Base-by-base conservation (phyloP, 1,140 invertebrate genomes). In the Macrotrachela quadricornifera region DNA sequence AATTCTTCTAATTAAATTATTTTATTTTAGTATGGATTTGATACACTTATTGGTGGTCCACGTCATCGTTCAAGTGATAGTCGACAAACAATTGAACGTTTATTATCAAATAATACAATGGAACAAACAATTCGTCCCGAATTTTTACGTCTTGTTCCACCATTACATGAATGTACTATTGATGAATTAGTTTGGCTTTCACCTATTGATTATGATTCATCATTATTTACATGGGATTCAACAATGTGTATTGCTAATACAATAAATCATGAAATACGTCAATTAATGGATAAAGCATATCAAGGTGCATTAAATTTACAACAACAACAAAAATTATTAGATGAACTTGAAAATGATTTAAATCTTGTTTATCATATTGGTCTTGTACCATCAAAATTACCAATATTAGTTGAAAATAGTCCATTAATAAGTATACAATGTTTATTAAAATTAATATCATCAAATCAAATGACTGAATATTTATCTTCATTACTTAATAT, bases 361-460 rank as follows among this genome's bases (percentile, higher is more conserved):
- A 81, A 84, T 67, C 67, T 88, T 17, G 83, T 91, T 0, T 84
- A 88, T 66, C 81, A 88, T 59, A 81, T 88, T 54, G 85, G 85
- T 13, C 71, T 94, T 36, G 86, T 83, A 2, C 86, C 87, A 1
- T 12, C 42, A 37, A 67, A 84, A 80, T 67, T 92, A 41, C 88
- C 88, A 46, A 83, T 86, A 59, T 68, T 95, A 30, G 90, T 95
- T 38, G 88, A 96, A 71, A 91, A 91, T 69, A 95, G 95, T 75
- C 90, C 90, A 8, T 70, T 92, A 51, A 84, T 94, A 59, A 90
- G 90, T 1, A 90, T 92, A 60, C 87, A 92, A 63, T 83, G 91
- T 44, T 70, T 96, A 18, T 68, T 91, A 18, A 85, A 85, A 65
- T 71, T 94, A 46, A 92, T 94, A 79, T 78, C 86, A 64, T 86